Evolutionary conservation across 2,888 invertebrate genomes (phyloP).

Genomic region (Stenodema calcarata): DNA sequence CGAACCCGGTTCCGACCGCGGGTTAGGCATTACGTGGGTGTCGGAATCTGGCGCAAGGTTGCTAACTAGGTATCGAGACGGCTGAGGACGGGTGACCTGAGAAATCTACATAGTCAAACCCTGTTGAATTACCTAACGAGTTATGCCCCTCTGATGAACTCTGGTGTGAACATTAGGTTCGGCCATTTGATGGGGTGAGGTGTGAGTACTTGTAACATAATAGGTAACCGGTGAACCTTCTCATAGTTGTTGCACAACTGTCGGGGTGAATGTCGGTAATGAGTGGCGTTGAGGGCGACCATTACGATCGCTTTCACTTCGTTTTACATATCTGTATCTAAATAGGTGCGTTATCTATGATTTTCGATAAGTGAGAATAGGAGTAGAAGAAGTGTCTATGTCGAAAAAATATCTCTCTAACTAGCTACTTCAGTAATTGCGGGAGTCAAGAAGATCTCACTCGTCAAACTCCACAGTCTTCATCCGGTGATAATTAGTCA

Average conservation of each 20-base stretch:
- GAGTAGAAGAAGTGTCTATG: too few species aligned
- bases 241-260: neutral
- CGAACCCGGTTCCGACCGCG: neutral
- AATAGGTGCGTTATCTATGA: too few species aligned
- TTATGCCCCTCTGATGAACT: neutral
- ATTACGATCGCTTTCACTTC: neutral
- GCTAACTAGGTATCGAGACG: neutral
- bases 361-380: too few species aligned
- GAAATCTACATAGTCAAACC: slow-evolving; percentile 11
- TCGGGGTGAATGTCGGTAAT: neutral
- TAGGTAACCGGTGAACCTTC: neutral
- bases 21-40: slow-evolving; percentile 22
- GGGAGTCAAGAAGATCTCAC: too few species aligned
- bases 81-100: neutral
- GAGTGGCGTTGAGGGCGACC: neutral
- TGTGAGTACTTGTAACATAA: neutral
- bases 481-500: too few species aligned
- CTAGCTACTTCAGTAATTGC: too few species aligned
- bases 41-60: slow-evolving; percentile 40
- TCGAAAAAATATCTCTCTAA: too few species aligned
- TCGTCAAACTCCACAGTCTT: too few species aligned
- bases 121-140: slow-evolving; percentile 13
- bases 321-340: neutral
- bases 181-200: neutral
- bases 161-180: neutral